phyloP scores from a whole-genome alignment of 2,113 vertebrate species.

The Chinchilla lanigera region DNA sequence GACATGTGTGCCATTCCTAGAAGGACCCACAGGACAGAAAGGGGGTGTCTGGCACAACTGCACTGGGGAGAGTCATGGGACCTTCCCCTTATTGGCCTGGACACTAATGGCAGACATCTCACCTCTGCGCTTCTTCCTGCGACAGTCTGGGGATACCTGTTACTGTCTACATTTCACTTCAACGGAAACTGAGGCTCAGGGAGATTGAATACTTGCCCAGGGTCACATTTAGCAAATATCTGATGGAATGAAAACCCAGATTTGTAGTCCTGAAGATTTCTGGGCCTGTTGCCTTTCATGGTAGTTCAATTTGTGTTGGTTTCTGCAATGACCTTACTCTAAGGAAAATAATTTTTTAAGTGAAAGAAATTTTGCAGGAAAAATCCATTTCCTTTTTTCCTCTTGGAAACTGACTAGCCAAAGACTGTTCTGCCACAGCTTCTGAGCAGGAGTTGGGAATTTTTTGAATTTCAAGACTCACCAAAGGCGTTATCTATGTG shows the following conservation, averaged over 20 bases:
- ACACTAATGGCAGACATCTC: rapidly evolving
- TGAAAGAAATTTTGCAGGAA: neutral
- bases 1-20: neutral
- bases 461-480: neutral
- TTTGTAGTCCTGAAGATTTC: neutral
- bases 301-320: neutral
- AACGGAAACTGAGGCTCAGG: neutral
- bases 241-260: neutral
- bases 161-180: neutral
- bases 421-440: neutral
- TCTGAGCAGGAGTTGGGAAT: neutral
- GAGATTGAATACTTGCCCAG: neutral
- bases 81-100: rapidly evolving
- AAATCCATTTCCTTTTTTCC: neutral
- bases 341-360: neutral
- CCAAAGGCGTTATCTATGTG: neutral
- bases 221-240: neutral
- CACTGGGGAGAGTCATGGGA: rapidly evolving
- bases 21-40: neutral
- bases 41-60: neutral
- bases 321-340: neutral
- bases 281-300: neutral
- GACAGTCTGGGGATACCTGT: neutral
- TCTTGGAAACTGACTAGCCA: neutral
- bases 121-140: neutral